Percentiles rank a stretch among this genome's conserved stretches.
These are phyloP conservation scores for Clarias laeviceps DNA, from an alignment of 2,797 vertebrate species.

Conservation along the genomic window DNA sequence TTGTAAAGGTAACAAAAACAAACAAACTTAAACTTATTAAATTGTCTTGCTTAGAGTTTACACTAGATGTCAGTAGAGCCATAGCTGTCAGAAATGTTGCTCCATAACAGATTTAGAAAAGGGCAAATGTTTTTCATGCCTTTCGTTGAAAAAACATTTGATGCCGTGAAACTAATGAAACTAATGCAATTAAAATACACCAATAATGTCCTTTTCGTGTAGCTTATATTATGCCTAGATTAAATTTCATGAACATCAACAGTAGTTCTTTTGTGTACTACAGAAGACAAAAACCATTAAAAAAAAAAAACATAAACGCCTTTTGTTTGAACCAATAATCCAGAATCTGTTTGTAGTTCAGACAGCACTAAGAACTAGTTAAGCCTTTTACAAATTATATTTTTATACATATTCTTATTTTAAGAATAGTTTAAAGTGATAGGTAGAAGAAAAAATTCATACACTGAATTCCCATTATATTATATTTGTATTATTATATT, in stretches of 20 bases:
- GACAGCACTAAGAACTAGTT: neutral
- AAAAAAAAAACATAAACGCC: neutral
- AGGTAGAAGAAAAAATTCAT: neutral
- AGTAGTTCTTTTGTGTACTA: neutral
- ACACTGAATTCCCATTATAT: neutral
- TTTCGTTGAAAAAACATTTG: neutral
- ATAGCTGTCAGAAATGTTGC: neutral
- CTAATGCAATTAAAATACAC: neutral
- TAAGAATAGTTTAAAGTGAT: neutral
- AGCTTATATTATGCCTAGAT: neutral
- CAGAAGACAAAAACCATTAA: neutral
- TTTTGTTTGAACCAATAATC: conserved; percentile 8
- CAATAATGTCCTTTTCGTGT: neutral
- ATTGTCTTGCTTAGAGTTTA: neutral
- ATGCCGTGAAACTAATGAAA: neutral
- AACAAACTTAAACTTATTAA: neutral
- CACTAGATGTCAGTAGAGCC: conserved; percentile 10
- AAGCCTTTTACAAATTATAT: neutral
- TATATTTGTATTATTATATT: neutral
- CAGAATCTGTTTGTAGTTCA: neutral
- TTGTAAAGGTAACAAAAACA: neutral
- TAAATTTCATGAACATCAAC: neutral
- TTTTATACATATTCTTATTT: neutral
- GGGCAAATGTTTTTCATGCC: neutral
- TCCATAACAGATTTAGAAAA: neutral